Conservation (phyloP, 2,888 invertebrate species). For the Actias luna region DNA sequence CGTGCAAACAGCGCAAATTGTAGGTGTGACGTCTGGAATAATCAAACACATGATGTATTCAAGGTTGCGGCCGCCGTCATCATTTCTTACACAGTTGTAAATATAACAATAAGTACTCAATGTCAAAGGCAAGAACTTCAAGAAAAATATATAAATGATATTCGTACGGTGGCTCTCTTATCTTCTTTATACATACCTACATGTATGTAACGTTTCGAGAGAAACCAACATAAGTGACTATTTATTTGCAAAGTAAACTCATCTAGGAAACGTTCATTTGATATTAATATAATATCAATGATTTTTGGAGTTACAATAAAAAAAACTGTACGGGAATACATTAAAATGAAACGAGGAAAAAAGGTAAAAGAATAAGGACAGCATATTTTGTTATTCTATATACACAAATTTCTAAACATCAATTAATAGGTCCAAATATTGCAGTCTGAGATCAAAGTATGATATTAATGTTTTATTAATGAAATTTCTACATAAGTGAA, state of each 20-base stretch:
- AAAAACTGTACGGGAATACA: too few species aligned
- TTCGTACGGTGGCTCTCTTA: neutral
- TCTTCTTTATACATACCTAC: neutral
- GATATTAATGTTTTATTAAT: neutral
- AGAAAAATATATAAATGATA: slow-evolving; percentile 12
- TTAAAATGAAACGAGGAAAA: too few species aligned
- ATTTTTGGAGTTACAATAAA: too few species aligned
- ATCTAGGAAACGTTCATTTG: too few species aligned
- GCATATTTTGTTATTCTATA: too few species aligned
- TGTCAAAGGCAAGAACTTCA: slow-evolving; percentile 51
- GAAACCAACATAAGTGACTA: too few species aligned
- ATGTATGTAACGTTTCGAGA: too few species aligned
- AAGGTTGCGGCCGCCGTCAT: slow-evolving; percentile 69
- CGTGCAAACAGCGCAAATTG: slow-evolving; percentile 56
- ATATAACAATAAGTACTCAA: slow-evolving; percentile 70
- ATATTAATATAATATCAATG: too few species aligned
- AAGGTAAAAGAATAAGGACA: too few species aligned
- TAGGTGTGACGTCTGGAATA: slow-evolving; percentile 62
- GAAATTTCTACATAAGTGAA: too few species aligned
- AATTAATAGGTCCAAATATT: neutral
- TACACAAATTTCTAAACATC: too few species aligned
- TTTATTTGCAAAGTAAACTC: too few species aligned
- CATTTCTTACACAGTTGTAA: slow-evolving; percentile 56
- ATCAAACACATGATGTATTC: slow-evolving; percentile 70
- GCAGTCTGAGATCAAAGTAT: neutral